Conservation (phyloP, 2,797 vertebrate genomes). For the Cuniculus paca region DNA sequence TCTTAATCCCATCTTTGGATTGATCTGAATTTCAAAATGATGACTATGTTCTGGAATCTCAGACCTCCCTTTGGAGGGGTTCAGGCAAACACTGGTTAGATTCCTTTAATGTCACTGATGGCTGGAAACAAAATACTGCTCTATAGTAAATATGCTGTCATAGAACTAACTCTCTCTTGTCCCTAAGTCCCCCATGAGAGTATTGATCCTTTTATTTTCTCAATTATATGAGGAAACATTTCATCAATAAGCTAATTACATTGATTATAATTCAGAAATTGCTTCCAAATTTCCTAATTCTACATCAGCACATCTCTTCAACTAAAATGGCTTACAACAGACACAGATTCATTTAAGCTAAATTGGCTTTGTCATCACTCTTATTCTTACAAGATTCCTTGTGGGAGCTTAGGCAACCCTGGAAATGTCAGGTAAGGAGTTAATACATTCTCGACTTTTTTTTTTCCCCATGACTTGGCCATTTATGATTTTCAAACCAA, state of each 20-base stretch:
- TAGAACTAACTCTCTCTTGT: slow-evolving; percentile 57
- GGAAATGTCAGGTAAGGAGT: background rate
- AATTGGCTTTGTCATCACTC: background rate
- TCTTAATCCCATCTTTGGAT: slow-evolving; percentile 77
- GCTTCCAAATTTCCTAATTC: slow-evolving; percentile 45
- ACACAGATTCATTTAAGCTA: slow-evolving; percentile 15
- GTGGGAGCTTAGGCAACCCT: background rate
- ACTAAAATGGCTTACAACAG: background rate
- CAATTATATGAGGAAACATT: background rate
- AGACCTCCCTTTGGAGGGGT: slow-evolving; percentile 45
- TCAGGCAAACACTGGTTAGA: slow-evolving; percentile 1
- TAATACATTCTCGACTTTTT: background rate
- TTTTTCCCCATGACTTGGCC: background rate
- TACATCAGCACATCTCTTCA: slow-evolving; percentile 19
- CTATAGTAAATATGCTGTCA: background rate
- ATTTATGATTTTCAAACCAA: background rate
- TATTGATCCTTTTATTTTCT: background rate
- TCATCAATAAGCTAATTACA: slow-evolving; percentile 8
- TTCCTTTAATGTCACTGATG: background rate
- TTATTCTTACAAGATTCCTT: slow-evolving; percentile 16
- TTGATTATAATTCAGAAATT: slow-evolving; percentile 45
- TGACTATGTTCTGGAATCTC: slow-evolving; percentile 64
- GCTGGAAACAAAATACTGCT: slow-evolving; percentile 6
- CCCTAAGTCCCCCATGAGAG: background rate
- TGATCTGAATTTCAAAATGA: slow-evolving; percentile 71